Conservation (phyloP, 2,888 invertebrate species). For the Malacosoma neustria region DNA sequence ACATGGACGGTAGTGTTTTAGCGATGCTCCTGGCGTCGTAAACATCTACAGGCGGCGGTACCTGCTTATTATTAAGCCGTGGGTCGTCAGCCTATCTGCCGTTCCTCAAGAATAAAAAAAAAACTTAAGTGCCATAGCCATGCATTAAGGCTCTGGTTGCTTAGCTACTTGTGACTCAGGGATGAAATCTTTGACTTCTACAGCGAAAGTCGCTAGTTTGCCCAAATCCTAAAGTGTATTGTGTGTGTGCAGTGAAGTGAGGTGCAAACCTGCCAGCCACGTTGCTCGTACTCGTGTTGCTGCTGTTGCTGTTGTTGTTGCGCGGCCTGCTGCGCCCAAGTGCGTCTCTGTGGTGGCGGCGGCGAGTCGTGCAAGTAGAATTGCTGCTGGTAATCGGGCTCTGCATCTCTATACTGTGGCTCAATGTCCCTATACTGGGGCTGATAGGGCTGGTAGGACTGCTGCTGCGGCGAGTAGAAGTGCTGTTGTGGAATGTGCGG, state of each 20-base stretch:
- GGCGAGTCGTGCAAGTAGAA: slow-evolving; percentile 84
- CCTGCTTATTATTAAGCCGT: too few relatives aligned
- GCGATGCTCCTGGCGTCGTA: too few relatives aligned
- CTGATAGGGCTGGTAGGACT: slow-evolving; percentile 33
- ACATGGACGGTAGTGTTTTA: too few relatives aligned
- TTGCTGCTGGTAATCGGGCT: slow-evolving; percentile 61
- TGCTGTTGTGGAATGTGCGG: slow-evolving; percentile 57
- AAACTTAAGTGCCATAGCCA: too few relatives aligned
- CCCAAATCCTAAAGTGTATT: too few relatives aligned
- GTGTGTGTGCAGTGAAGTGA: not conserved
- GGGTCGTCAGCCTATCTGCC: too few relatives aligned
- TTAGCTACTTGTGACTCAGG: too few relatives aligned
- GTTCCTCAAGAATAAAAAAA: too few relatives aligned
- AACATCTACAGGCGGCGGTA: too few relatives aligned
- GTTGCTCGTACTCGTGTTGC: slow-evolving; percentile 75
- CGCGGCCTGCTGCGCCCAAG: slow-evolving; percentile 78
- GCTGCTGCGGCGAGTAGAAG: slow-evolving; percentile 23
- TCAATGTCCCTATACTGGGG: slow-evolving; percentile 35
- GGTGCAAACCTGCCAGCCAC: slow-evolving; percentile 58
- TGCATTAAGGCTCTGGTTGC: too few relatives aligned
- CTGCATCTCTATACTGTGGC: slow-evolving; percentile 40
- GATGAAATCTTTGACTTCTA: too few relatives aligned
- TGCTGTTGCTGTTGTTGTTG: slow-evolving; percentile 43
- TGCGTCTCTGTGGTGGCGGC: slow-evolving; percentile 76
- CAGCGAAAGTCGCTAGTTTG: too few relatives aligned